phyloP scores from a whole-genome alignment of 2,888 invertebrate species.

The Ophraella communa region DNA sequence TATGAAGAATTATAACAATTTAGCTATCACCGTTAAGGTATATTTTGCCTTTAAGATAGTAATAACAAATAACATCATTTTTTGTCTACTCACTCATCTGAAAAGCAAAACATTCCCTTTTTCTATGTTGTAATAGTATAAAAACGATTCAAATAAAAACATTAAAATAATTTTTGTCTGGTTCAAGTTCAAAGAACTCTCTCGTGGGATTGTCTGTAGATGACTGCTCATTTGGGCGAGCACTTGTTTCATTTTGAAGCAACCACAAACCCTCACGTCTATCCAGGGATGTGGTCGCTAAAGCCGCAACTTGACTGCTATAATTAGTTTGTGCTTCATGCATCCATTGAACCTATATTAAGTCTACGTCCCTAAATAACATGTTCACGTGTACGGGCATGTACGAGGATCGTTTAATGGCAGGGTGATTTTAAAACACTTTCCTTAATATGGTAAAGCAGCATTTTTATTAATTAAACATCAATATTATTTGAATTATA shows the following conservation, averaged over 20 bases:
- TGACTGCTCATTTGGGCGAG: neutral
- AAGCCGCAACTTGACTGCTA: slow-evolving; percentile 1
- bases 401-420: neutral
- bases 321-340: neutral
- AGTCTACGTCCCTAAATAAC: neutral
- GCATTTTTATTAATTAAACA: neutral
- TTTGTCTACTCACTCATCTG: no score
- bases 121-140: no score
- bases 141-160: neutral
- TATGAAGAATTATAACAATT: no score
- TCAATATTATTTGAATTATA: no score
- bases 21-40: no score
- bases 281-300: neutral
- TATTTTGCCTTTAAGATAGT: no score
- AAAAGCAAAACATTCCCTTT: no score
- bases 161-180: neutral
- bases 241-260: neutral
- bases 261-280: neutral
- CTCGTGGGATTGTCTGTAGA: neutral
- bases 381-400: neutral
- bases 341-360: neutral
- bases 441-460: neutral
- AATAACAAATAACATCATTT: no score
- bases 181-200: neutral
- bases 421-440: neutral